Evolutionary conservation across 2,797 vertebrate species (phyloP).

Genomic region (Poecile montanus): DNA sequence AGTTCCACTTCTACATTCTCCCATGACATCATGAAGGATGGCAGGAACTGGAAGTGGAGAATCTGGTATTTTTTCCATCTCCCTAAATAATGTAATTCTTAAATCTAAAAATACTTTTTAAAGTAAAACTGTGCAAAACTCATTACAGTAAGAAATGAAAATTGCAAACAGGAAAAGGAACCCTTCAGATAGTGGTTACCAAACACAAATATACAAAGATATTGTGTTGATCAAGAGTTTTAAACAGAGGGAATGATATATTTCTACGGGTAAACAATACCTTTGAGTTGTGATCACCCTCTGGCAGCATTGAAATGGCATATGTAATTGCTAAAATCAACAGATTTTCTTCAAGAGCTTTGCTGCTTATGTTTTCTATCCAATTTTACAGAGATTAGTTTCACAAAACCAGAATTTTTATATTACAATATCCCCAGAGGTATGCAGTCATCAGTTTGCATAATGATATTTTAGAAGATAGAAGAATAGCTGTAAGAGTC

Average conservation of each 20-base stretch:
- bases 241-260: not conserved
- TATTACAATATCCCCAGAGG: constrained; percentile 11
- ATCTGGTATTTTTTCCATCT: not conserved
- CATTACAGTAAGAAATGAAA: not conserved
- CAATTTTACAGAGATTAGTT: constrained; percentile 72
- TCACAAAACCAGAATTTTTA: constrained; percentile 51
- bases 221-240: not conserved
- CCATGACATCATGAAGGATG: not conserved
- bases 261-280: constrained; percentile 26
- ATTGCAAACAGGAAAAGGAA: not conserved
- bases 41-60: not conserved
- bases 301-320: constrained; percentile 8
- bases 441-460: constrained; percentile 1
- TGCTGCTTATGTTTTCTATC: constrained; percentile 58
- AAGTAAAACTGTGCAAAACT: not conserved
- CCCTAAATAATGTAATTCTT: not conserved
- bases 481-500: not conserved
- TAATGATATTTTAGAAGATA: constrained; percentile 37
- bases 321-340: constrained; percentile 54
- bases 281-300: constrained; percentile 25
- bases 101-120: not conserved
- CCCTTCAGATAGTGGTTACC: not conserved
- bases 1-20: not conserved
- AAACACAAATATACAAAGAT: not conserved
- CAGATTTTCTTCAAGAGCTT: constrained; percentile 48